Conservation (phyloP, 2,797 vertebrate genomes). For the Otus scops region DNA sequence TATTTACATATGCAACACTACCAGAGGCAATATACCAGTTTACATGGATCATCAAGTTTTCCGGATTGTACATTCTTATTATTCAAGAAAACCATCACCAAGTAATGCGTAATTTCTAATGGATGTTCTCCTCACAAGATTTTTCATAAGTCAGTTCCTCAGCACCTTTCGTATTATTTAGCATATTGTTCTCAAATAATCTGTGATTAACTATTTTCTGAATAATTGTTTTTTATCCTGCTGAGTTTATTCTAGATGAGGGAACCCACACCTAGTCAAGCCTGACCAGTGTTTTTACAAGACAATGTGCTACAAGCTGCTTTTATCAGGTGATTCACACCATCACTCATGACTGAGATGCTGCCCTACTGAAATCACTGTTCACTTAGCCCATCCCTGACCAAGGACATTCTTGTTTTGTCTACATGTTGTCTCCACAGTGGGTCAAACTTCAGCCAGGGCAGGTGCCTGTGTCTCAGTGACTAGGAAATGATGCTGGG, state of each 20-base stretch:
- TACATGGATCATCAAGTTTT: background rate
- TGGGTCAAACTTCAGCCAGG: background rate
- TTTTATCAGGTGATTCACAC: background rate
- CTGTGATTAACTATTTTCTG: background rate
- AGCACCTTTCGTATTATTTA: background rate
- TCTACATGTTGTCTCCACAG: background rate
- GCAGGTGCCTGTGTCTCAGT: background rate
- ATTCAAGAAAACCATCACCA: background rate
- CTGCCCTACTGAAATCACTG: background rate
- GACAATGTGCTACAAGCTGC: background rate
- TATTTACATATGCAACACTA: background rate
- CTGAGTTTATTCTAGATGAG: background rate
- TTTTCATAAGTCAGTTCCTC: background rate
- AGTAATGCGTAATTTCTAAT: background rate
- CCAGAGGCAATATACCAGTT: background rate
- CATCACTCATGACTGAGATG: fast-evolving
- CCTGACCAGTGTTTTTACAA: background rate
- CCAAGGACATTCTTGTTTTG: background rate
- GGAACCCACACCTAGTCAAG: background rate
- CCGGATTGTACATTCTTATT: background rate
- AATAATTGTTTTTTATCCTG: background rate
- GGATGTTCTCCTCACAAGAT: background rate
- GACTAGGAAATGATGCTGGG: background rate
- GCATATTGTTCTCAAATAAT: background rate
- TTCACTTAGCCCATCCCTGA: fast-evolving